phyloP scores from a whole-genome alignment of 1,140 invertebrate genomes.

The Eriocheir sinensis region DNA sequence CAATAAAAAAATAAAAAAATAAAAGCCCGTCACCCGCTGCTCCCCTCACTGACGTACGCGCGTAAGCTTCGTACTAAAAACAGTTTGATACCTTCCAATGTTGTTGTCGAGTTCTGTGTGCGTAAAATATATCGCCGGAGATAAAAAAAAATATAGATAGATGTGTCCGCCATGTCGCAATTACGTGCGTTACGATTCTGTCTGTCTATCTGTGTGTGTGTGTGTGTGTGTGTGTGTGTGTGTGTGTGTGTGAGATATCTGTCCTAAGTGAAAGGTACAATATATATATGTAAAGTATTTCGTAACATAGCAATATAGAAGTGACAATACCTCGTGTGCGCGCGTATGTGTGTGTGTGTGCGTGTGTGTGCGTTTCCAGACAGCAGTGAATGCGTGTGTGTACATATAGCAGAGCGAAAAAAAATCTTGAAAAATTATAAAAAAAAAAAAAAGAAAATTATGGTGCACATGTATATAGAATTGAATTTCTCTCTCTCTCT shows the following conservation, averaged over 20 bases:
- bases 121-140: not conserved
- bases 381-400: not conserved
- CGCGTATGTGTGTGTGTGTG: conserved; percentile 8
- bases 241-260: not conserved
- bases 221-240: not conserved
- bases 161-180: not conserved
- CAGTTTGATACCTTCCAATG: not conserved
- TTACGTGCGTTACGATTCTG: not conserved
- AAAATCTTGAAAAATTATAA: not conserved
- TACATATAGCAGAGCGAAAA: not conserved
- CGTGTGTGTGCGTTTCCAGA: not conserved
- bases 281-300: conserved; percentile 1
- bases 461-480: conserved; percentile 12
- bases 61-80: not conserved
- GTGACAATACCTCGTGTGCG: conserved; percentile 8
- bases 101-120: not conserved
- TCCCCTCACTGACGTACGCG: not conserved
- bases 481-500: not conserved
- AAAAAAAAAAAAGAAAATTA: not conserved
- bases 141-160: not conserved
- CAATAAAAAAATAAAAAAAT: too few relatives aligned
- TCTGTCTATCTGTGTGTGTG: not conserved
- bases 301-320: not conserved
- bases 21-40: too few relatives aligned
- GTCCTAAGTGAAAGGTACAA: not conserved